Evolutionary conservation across 1,140 invertebrate species (phyloP), one percentile per base, ranked within the genome.

Genomic region (Elymnias hypermnestra): DNA sequence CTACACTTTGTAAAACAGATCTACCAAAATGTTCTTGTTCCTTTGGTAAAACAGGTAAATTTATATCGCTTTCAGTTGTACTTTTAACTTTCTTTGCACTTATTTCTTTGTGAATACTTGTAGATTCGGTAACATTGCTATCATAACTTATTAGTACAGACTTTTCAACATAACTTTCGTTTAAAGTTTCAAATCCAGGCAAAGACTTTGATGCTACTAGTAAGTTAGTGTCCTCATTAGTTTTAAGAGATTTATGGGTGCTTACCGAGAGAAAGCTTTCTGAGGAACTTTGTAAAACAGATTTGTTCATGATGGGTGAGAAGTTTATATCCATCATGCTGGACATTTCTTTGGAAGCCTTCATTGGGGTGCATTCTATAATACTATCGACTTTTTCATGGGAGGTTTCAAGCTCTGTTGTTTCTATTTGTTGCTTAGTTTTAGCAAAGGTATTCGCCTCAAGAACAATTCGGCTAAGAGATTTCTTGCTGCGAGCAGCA

Each of bases 371-470:
- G 40, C 76, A 75, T 61, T 84, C 69, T 10, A 82, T 69, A 7
- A 26, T 44, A 10, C 14, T 53, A 13, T 68, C 63, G 2, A 51
- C 13, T 40, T 42, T 53, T 40, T 67, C 60, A 35, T 58, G 60
- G 7, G 22, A 12, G 3, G 18, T 17, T 25, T 73, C 64, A 0
- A 31, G 35, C 6, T 70, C 69, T 19, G 56, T 44, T 49, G 57
- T 59, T 12, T 71, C 64, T 2, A 22, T 13, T 50, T 52, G 40
- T 5, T 69, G 61, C 47, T 74, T 82, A 0, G 70, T 60, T 72
- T 77, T 83, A 5, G 77, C 63, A 25, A 83, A 78, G 0, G 74
- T 49, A 41, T 83, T 87, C 4, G 73, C 65, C 71, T 87, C 84
- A 17, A 87, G 39, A 5, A 85, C 84, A 3, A 76, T 56, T 59